Percentiles rank a stretch among this genome's conserved stretches.
Conservation (phyloP, 2,888 invertebrate genomes). For the Phyllotreta striolata region DNA sequence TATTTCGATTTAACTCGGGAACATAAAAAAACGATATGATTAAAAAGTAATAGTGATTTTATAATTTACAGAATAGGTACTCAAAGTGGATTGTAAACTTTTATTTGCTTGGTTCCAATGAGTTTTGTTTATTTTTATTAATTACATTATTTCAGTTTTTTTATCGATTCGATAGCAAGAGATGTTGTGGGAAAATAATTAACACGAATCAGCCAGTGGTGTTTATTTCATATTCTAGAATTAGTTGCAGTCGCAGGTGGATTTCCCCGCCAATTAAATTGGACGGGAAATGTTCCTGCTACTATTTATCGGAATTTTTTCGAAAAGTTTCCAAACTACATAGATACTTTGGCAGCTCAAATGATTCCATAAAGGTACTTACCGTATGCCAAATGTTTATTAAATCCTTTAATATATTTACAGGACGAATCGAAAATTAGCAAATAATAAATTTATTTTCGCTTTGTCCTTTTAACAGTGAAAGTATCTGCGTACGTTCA, state of each 20-base stretch:
- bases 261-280: no score
- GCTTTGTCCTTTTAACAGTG: slow-evolving; percentile 2
- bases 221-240: no score
- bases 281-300: no score
- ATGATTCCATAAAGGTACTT: no score
- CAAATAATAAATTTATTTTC: slow-evolving; percentile 4
- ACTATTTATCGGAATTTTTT: no score
- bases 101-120: slow-evolving; percentile 1
- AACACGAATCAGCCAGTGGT: background rate
- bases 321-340: no score
- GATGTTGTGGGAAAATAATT: slow-evolving; percentile 2
- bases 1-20: background rate
- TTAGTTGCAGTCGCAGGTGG: no score
- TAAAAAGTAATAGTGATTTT: background rate
- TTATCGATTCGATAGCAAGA: no score
- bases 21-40: slow-evolving; percentile 5
- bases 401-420: slow-evolving; percentile 5
- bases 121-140: background rate
- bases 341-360: no score
- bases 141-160: slow-evolving; percentile 3
- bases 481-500: slow-evolving; percentile 18
- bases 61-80: slow-evolving; percentile 23
- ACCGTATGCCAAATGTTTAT: background rate
- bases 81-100: slow-evolving; percentile 8
- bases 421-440: background rate